These are phyloP conservation scores for Urocitellus parryii DNA, from an alignment of 2,113 vertebrate species.

Conservation along the genomic window DNA sequence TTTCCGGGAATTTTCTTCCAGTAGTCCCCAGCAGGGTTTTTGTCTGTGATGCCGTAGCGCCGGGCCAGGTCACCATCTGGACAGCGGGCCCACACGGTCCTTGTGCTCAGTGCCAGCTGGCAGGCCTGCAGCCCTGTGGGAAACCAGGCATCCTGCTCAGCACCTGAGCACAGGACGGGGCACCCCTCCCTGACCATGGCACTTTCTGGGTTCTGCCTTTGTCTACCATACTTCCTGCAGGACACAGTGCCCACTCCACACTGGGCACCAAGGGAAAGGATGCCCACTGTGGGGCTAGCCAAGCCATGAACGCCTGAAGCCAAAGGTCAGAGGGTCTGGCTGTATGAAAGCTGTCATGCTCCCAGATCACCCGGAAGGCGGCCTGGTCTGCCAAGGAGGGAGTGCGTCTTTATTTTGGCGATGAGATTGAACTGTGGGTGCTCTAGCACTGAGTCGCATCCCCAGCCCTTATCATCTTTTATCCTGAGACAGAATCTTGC, in stretches of 20 bases:
- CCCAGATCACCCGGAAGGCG: neutral
- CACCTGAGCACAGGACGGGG: accelerated
- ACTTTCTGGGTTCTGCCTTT: accelerated
- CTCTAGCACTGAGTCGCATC: too few species aligned
- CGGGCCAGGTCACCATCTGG: constrained; percentile 95
- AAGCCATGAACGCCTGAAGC: accelerated
- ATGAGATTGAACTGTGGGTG: too few species aligned
- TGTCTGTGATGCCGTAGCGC: constrained; percentile 94
- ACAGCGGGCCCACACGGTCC: constrained; percentile 96
- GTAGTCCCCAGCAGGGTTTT: constrained; percentile 97
- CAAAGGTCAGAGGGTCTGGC: neutral
- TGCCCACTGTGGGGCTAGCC: accelerated
- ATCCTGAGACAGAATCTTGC: too few species aligned
- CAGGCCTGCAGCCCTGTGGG: constrained; percentile 92
- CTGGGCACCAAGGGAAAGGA: neutral
- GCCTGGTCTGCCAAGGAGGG: too few species aligned
- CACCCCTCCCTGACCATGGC: neutral
- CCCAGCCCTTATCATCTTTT: too few species aligned
- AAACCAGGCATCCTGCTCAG: neutral
- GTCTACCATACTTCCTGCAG: accelerated
- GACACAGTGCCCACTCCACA: neutral
- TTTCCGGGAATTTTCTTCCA: constrained; percentile 97
- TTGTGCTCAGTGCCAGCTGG: constrained; percentile 92
- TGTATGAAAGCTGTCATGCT: accelerated
- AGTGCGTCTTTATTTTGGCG: too few species aligned